Evolutionary conservation across 2,797 vertebrate species (phyloP), one percentile per base, ranked within the genome.

Genomic region (Sebastolobus alascanus): DNA sequence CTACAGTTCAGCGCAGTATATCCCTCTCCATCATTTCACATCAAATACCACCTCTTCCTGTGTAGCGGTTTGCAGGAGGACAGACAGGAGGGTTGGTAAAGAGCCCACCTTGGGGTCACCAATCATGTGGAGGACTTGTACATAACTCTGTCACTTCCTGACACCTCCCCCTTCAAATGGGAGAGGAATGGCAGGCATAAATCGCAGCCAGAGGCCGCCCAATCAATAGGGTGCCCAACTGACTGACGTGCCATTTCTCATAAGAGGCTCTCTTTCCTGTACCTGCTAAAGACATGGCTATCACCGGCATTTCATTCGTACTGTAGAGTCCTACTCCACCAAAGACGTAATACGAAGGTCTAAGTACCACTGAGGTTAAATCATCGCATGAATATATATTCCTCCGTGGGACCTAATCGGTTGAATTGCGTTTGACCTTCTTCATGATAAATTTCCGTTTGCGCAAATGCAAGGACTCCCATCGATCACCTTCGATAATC

Each of bases 141-240:
- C 89, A 92, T 93, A 94, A 93, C 88, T 93, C 93, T 94, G 94
- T 94, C 93, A 94, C 85, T 85, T 88, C 80, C 86, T 93, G 93
- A 94, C 94, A 90, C 88, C 88, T 84, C 86, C 86, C 91, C 91
- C 91, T 93, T 94, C 91, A 94, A 89, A 93, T 89, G 82, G 89
- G 86, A 94, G 94, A 95, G 84, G 90, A 92, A 96, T 94, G 87
- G 91, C 80, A 20, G 73, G 70, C 89, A 92, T 96, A 94, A 94
- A 95, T 95, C 84, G 66, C 85, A 82, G 78, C 83, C 75, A 84
- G 80, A 87, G 86, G 90, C 90, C 71, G 50, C 85, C 92, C 90
- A 90, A 96, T 96, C 95, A 90, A 95, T 95, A 93, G 68, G 80
- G 85, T 85, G 85, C 87, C 84, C 76, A 75, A 73, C 66, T 92